A percentile compares a stretch with the other conserved stretches of the same genome.
Conservation (phyloP, 2,888 invertebrate genomes). For the Epistrophella euchroma region DNA sequence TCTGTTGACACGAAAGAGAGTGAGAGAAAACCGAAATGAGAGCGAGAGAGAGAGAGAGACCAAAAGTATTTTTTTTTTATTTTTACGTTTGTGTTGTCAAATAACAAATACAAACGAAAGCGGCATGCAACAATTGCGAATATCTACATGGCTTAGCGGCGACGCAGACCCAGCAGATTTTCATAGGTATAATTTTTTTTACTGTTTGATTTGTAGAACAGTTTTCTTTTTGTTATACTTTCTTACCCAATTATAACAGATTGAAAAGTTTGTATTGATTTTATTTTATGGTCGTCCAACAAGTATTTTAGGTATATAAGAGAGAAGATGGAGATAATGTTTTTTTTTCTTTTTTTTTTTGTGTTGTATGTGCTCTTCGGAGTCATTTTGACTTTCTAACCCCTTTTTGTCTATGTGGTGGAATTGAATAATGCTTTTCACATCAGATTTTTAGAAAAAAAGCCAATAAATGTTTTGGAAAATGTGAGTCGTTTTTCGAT, state of each 20-base stretch:
- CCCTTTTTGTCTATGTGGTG: slow-evolving; percentile 61
- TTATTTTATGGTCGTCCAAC: slow-evolving; percentile 25
- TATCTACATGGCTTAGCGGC: slow-evolving; percentile 35
- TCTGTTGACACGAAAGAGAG: slow-evolving; percentile 42
- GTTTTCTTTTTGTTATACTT: slow-evolving; percentile 20
- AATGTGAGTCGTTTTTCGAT: slow-evolving; percentile 39
- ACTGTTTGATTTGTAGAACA: slow-evolving; percentile 71
- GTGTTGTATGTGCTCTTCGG: slow-evolving; percentile 15
- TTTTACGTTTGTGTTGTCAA: slow-evolving; percentile 24
- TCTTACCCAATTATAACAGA: slow-evolving; percentile 60
- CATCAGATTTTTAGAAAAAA: slow-evolving; percentile 35
- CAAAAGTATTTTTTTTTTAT: slow-evolving; percentile 2
- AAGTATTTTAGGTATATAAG: slow-evolving; percentile 53
- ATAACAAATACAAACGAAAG: slow-evolving; percentile 34
- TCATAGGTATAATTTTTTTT: slow-evolving; percentile 37
- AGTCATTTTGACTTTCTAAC: slow-evolving; percentile 72
- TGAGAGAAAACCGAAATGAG: slow-evolving; percentile 21
- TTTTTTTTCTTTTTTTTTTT: slow-evolving; percentile 30
- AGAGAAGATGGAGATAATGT: slow-evolving; percentile 49
- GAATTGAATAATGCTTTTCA: slow-evolving; percentile 44
- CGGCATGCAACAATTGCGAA: slow-evolving; percentile 71
- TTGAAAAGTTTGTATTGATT: slow-evolving; percentile 28
- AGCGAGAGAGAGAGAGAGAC: slow-evolving; percentile 38
- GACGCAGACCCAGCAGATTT: slow-evolving; percentile 64
- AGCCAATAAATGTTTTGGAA: slow-evolving; percentile 42